phyloP scores from a whole-genome alignment of 1,140 invertebrate genomes.

The Pseudachorutes palmiensis region DNA sequence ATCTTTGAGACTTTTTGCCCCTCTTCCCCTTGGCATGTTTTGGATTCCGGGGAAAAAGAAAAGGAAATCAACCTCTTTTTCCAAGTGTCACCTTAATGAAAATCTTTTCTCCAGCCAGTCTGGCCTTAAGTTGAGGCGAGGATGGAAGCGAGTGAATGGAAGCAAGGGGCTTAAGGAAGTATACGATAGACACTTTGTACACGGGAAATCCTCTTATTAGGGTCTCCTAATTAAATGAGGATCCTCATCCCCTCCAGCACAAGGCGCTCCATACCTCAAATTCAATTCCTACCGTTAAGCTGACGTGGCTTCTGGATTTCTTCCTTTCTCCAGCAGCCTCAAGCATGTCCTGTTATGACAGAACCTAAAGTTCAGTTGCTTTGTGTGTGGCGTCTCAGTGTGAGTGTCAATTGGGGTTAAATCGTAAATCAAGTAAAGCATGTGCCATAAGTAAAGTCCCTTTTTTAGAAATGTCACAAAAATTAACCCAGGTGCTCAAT shows the following conservation, averaged over 20 bases:
- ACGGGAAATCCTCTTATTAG: slow-evolving; percentile 9
- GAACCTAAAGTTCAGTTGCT: too few relatives aligned
- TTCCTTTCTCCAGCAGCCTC: too few relatives aligned
- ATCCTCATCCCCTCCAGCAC: not conserved
- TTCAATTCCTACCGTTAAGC: not conserved
- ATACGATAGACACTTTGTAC: not conserved
- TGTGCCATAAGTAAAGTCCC: too few relatives aligned
- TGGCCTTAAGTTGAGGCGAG: not conserved
- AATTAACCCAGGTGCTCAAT: too few relatives aligned
- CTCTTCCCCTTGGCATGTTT: not conserved
- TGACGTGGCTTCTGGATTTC: slow-evolving; percentile 1
- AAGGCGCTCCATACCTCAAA: not conserved
- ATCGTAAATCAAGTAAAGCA: too few relatives aligned
- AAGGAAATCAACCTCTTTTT: not conserved
- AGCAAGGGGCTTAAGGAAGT: not conserved
- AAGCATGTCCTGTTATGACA: too few relatives aligned
- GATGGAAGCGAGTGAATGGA: not conserved
- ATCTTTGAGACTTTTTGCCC: not conserved
- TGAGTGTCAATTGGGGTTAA: too few relatives aligned
- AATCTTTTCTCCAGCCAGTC: not conserved
- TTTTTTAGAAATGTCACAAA: too few relatives aligned
- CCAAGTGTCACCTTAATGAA: slow-evolving; percentile 7
- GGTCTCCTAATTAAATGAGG: slow-evolving; percentile 3
- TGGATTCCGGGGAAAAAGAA: not conserved
- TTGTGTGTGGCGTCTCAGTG: too few relatives aligned